Base-by-base conservation (phyloP, 2,113 vertebrate species). In the Odocoileus hemionus region DNA sequence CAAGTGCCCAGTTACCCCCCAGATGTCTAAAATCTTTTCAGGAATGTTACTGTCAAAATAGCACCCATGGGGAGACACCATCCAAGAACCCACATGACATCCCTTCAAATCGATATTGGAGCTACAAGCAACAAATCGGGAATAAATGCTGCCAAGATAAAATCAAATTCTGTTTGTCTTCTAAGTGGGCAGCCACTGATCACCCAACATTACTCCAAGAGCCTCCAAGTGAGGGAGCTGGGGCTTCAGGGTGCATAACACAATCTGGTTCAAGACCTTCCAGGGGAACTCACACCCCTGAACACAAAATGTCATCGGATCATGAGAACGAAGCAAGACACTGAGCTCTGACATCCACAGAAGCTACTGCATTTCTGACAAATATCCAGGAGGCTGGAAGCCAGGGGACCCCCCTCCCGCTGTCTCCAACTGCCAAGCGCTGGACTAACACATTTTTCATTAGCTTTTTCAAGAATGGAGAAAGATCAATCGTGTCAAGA, bases 101-200 rank as follows among this genome's bases (percentile, higher is more conserved):
- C 84, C 96, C 70, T 88, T 97, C 83, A 95, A 86, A 98, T 97
- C 79, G 47, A 91, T 92, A 95, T 52, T 97, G 86, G 97, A 98
- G 88, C 97, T 98, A 95, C 97, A 98, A 97, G 97, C 96, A 2
- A 80, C 64, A 96, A 94, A 91, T 86, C 88, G 58, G 96, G 95
- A 97, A 98, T 97, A 92, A 97, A 92, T 91, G 85, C 96, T 97
- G 96, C 94, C 97, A 98, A 98, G 97, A 97, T 93, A 97, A 94
- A 95, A 98, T 86, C 91, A 96, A 96, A 97, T 98, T 96, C 36
- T 6, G 95, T 84, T 97, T 30, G 0, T 96, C 95, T 96, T 98
- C 97, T 60, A 96, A 98, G 84, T 57, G 39, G 89, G 55, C 83
- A 97, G 55, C 64, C 84, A 97, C 74, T 91, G 86, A 97, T 58